Conservation (phyloP, 2,113 vertebrate species). For the Phasianus colchicus region DNA sequence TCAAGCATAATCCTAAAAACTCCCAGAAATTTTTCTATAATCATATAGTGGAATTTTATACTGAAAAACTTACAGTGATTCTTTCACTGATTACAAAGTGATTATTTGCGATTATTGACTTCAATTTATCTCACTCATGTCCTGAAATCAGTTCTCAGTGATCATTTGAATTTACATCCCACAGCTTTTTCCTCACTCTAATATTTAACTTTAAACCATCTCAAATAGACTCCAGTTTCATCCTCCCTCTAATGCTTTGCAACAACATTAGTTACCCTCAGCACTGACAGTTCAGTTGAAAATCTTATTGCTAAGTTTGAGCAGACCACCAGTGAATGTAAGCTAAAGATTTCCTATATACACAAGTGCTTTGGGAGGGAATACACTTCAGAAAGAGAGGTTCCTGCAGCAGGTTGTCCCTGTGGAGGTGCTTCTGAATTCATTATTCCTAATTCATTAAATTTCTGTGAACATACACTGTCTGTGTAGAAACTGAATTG, state of each 20-base stretch:
- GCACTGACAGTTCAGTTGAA: not conserved
- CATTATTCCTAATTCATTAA: not conserved
- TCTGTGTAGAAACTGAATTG: not conserved
- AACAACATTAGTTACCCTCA: not conserved
- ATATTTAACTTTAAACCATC: not conserved
- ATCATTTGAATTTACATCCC: not conserved
- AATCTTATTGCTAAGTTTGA: not conserved
- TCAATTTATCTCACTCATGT: not conserved
- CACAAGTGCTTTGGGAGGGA: not conserved
- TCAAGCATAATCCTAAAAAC: too few species aligned
- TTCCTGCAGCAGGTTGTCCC: not conserved
- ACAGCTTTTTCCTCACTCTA: not conserved
- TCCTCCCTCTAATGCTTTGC: not conserved
- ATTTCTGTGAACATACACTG: fast-evolving
- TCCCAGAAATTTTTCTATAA: not conserved
- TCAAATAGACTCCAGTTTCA: not conserved
- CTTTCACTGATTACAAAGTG: not conserved
- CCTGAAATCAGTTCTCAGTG: not conserved
- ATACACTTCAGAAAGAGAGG: not conserved
- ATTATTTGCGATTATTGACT: not conserved
- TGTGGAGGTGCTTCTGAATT: not conserved
- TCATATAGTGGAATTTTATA: not conserved
- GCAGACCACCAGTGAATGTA: too few species aligned
- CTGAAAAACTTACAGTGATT: not conserved
- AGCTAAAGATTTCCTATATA: fast-evolving